These are phyloP conservation scores for Halcyon chelicuti DNA, from an alignment of 2,797 vertebrate genomes.

Conservation along the genomic window DNA sequence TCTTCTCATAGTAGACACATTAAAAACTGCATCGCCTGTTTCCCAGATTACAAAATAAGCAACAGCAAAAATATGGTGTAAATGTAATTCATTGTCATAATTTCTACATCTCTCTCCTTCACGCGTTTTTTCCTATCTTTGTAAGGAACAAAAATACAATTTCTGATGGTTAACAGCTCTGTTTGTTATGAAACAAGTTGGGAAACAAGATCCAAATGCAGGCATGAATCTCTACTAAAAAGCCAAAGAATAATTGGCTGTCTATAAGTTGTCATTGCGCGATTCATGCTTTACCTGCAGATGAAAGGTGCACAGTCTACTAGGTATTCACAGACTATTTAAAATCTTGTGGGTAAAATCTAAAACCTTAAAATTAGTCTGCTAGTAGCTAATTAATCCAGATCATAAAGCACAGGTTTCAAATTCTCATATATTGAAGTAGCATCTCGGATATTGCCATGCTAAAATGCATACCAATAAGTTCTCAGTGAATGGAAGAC, in stretches of 20 bases:
- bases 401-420: background rate
- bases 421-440: background rate
- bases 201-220: conserved; percentile 3
- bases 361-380: background rate
- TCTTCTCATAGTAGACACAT: background rate
- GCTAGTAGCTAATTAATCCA: background rate
- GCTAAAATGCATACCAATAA: background rate
- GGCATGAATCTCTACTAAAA: background rate
- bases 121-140: background rate
- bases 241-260: background rate
- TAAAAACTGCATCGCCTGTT: background rate
- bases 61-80: background rate
- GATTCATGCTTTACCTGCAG: background rate
- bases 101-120: background rate
- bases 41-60: background rate
- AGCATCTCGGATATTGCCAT: background rate
- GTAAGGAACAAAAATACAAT: background rate
- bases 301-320: background rate
- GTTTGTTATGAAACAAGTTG: conserved; percentile 5
- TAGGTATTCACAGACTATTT: background rate
- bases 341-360: background rate
- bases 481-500: background rate
- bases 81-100: background rate
- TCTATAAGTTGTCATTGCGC: background rate
- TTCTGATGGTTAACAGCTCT: background rate